phyloP scores from a whole-genome alignment of 2,797 vertebrate species.

The Micropoecilia bifurca region DNA sequence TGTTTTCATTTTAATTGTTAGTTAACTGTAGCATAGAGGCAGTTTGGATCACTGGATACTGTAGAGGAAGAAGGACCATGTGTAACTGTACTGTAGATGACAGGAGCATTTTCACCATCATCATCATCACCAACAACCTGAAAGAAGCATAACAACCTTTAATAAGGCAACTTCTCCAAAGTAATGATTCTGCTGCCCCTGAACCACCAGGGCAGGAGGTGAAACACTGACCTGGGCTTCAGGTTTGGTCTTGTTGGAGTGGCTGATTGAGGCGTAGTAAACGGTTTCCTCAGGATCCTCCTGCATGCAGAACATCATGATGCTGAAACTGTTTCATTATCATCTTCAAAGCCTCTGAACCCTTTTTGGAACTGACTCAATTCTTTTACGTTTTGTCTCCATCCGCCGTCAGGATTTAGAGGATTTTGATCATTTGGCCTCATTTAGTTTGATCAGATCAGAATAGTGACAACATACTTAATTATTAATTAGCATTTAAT shows the following conservation, averaged over 20 bases:
- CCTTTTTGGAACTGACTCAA: not conserved
- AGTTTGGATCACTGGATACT: not conserved
- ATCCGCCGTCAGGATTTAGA: too few relatives aligned
- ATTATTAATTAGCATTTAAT: too few relatives aligned
- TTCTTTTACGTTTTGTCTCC: not conserved
- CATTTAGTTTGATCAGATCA: too few relatives aligned
- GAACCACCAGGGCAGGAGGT: not conserved
- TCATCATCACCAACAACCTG: not conserved
- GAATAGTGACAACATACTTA: too few relatives aligned
- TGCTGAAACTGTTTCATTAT: not conserved
- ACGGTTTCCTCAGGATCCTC: not conserved
- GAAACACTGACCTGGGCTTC: not conserved
- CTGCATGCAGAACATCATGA: not conserved
- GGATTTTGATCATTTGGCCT: too few relatives aligned
- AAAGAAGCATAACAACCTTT: not conserved
- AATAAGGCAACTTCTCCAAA: not conserved
- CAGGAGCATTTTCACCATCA: not conserved
- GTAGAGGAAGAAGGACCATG: not conserved
- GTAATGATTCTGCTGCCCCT: not conserved
- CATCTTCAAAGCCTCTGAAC: not conserved
- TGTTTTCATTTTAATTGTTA: not conserved
- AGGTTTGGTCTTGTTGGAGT: not conserved
- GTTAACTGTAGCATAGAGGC: not conserved
- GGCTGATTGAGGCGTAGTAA: not conserved
- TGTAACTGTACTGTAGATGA: not conserved